These are phyloP conservation scores for Apamea sordens DNA, from an alignment of 2,888 invertebrate genomes.

Conservation along the genomic window DNA sequence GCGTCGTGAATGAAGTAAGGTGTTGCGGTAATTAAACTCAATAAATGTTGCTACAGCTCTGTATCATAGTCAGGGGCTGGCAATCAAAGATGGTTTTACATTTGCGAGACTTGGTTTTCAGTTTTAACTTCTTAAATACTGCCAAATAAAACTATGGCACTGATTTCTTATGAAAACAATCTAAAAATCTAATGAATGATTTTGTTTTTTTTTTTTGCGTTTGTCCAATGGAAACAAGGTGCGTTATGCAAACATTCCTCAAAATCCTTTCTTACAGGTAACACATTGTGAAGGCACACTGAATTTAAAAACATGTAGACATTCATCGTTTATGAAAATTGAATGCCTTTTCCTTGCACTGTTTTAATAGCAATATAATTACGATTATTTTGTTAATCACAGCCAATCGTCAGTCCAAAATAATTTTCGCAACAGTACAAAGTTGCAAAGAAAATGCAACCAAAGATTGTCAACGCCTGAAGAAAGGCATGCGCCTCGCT, in stretches of 20 bases:
- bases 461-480: slow-evolving; percentile 80
- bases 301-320: not conserved
- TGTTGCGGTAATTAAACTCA: slow-evolving; percentile 75
- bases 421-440: not conserved
- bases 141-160: not conserved
- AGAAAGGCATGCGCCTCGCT: slow-evolving; percentile 85
- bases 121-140: not conserved
- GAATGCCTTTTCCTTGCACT: not conserved
- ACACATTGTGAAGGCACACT: not conserved
- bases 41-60: slow-evolving; percentile 72
- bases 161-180: not conserved
- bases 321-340: not conserved
- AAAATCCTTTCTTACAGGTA: not conserved
- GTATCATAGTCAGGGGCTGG: slow-evolving; percentile 73
- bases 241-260: not conserved
- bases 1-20: slow-evolving; percentile 62
- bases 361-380: not conserved
- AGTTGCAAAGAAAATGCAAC: slow-evolving; percentile 30
- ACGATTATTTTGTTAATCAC: not conserved
- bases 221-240: not conserved
- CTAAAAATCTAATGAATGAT: not conserved
- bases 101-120: too few relatives aligned
- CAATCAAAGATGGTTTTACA: slow-evolving; percentile 48
- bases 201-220: not conserved
- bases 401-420: not conserved